Conservation (phyloP, 2,888 invertebrate genomes). For the Heliconius aoede region DNA sequence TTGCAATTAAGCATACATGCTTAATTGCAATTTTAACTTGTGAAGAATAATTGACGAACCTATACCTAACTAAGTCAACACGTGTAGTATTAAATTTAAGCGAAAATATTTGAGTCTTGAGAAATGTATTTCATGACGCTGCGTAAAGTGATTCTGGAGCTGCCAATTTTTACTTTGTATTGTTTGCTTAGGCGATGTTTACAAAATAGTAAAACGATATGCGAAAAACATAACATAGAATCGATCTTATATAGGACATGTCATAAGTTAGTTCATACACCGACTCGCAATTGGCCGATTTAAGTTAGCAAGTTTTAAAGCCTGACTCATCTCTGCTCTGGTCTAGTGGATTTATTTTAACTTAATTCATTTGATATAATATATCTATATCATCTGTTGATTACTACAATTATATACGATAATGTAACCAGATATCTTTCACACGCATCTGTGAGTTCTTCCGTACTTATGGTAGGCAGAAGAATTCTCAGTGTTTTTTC, state of each 20-base stretch:
- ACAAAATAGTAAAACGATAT: not conserved
- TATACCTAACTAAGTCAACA: not conserved
- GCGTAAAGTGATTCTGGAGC: not conserved
- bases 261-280: too few species aligned
- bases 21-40: too few species aligned
- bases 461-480: not conserved
- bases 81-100: not conserved
- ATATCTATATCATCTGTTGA: too few species aligned
- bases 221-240: not conserved
- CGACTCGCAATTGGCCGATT: too few species aligned
- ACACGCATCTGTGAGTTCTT: not conserved
- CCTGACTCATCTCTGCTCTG: too few species aligned
- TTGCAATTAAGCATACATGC: too few species aligned
- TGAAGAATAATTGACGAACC: not conserved
- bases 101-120: not conserved
- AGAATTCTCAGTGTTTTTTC: not conserved
- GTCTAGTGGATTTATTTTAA: too few species aligned
- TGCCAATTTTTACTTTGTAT: not conserved
- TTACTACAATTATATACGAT: too few species aligned
- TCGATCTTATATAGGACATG: not conserved
- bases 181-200: not conserved
- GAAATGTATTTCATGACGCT: not conserved
- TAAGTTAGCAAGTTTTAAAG: too few species aligned
- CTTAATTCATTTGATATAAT: too few species aligned
- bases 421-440: too few species aligned